These are phyloP conservation scores for Eciton burchellii DNA, from an alignment of 1,140 invertebrate genomes.

Conservation along the genomic window DNA sequence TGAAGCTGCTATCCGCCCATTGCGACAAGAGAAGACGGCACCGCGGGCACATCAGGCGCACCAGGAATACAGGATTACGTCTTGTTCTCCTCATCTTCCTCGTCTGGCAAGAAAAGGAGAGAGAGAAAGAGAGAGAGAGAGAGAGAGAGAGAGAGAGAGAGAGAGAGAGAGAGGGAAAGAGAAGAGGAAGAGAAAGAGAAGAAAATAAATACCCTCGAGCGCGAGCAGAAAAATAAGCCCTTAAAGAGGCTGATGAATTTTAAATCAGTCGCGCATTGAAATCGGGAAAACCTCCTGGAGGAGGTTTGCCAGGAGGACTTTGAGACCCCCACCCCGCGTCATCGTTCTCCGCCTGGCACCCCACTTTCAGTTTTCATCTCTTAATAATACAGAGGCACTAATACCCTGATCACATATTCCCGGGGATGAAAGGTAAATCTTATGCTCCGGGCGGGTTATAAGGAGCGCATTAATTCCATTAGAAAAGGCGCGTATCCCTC, in stretches of 20 bases:
- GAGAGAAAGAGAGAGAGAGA: no score
- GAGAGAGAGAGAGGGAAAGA: no score
- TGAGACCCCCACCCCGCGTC: conserved; percentile 69
- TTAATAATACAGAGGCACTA: conserved; percentile 84
- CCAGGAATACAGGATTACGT: conserved; percentile 74
- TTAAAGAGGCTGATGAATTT: conserved; percentile 86
- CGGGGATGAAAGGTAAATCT: conserved; percentile 83
- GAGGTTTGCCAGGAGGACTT: conserved; percentile 83
- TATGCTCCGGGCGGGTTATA: conserved; percentile 80
- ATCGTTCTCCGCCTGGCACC: conserved; percentile 31
- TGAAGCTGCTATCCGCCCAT: conserved; percentile 61
- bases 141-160: no score
- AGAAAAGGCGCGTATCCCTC: conserved; percentile 69
- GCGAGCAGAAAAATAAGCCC: conserved; percentile 84
- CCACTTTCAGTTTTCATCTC: conserved; percentile 82
- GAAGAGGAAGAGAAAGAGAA: no score
- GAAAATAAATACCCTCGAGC: conserved; percentile 84
- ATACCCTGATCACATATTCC: conserved; percentile 86
- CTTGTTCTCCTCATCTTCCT: conserved; percentile 67
- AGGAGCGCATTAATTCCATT: conserved; percentile 79
- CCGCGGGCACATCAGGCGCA: conserved; percentile 53
- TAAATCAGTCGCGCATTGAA: conserved; percentile 85
- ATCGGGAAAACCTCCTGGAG: conserved; percentile 83
- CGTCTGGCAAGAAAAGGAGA: conserved; percentile 58
- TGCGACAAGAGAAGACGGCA: conserved; percentile 65